Base-by-base conservation (phyloP, 1,140 invertebrate genomes). In the Drosophila dunni region DNA sequence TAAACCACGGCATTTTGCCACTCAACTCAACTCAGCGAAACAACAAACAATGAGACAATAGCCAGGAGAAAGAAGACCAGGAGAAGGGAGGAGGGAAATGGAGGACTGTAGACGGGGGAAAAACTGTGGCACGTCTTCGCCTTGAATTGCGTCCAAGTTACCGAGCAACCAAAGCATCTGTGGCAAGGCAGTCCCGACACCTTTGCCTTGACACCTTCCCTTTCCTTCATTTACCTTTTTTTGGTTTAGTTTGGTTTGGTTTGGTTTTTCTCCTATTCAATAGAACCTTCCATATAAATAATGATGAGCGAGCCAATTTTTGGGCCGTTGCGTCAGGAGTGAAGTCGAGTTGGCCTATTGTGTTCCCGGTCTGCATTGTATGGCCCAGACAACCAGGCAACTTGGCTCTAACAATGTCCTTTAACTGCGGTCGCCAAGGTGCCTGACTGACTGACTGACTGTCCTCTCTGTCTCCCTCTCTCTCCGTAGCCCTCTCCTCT, bases 221-320 rank as follows among this genome's bases (percentile, higher is more conserved):
- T 72, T 58, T 17, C 69, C 42, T 29, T 5, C 24, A 5, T 6
- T 29, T 29, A 29, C 24, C 24, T 29, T 29, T 29, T 29, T 29
- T 29, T 20, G 17, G 17, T 17, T 20, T 20, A 2, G 17, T 20
- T 29, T 29, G 3, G 24, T 29, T 29, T 29, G 6, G 24, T 57
- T 69, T 62, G 48, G 56, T 64, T 40, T n/a, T 38, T n/a, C 24
- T 58, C 38, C 70, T 33, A 66, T 79, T 73, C 74, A 81, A 89
- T 84, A 75, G 85, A 89, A 89, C 78, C 80, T 81, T 77, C 61
- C 78, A 75, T 75, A 89, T 89, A 82, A 89, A 89, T 89, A 89
- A 89, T 89, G 84, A 89, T 88, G 79, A 76, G 84, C 74, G 78
- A 89, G 84, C 78, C 84, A 89, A 89, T 89, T 86, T 51, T 83